Conservation (phyloP, 1,140 invertebrate genomes). For the Conopomorpha cramerella region DNA sequence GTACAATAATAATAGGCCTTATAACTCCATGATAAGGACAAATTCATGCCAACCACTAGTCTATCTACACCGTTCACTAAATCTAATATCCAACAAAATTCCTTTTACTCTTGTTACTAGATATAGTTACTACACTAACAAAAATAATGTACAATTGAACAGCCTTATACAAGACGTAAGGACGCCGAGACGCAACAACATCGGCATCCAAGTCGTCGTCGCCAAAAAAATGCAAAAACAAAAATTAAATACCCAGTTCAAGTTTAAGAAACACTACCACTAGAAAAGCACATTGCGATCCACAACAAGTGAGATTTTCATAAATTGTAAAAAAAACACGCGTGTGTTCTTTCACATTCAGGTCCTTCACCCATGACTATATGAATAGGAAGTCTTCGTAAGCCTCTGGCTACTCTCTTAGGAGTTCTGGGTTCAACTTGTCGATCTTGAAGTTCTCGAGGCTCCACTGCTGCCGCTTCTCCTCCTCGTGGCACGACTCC, state of each 20-base stretch:
- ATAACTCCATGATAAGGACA: too few species aligned
- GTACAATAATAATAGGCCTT: too few species aligned
- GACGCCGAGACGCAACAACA: too few species aligned
- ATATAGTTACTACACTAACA: too few species aligned
- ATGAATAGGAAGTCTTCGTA: slow-evolving; percentile 48
- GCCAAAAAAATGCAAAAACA: too few species aligned
- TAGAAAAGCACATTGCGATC: not conserved
- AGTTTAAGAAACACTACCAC: not conserved
- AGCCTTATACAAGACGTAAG: not conserved
- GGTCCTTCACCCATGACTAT: slow-evolving; percentile 16
- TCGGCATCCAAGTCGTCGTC: too few species aligned
- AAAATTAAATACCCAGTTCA: not conserved
- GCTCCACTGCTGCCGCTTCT: slow-evolving; percentile 76
- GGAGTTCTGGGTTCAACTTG: slow-evolving; percentile 62
- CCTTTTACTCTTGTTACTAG: too few species aligned
- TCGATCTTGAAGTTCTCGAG: slow-evolving; percentile 86
- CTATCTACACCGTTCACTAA: too few species aligned
- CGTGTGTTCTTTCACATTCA: slow-evolving; percentile 8
- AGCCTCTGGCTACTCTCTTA: slow-evolving; percentile 44
- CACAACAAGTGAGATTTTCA: not conserved
- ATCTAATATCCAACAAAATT: too few species aligned
- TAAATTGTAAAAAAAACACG: slow-evolving; percentile 17
- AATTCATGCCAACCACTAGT: too few species aligned
- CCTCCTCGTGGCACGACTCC: slow-evolving; percentile 74
- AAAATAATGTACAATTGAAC: too few species aligned